These are phyloP conservation scores for Heteronetta atricapilla DNA, from an alignment of 2,113 vertebrate genomes.

Conservation along the genomic window DNA sequence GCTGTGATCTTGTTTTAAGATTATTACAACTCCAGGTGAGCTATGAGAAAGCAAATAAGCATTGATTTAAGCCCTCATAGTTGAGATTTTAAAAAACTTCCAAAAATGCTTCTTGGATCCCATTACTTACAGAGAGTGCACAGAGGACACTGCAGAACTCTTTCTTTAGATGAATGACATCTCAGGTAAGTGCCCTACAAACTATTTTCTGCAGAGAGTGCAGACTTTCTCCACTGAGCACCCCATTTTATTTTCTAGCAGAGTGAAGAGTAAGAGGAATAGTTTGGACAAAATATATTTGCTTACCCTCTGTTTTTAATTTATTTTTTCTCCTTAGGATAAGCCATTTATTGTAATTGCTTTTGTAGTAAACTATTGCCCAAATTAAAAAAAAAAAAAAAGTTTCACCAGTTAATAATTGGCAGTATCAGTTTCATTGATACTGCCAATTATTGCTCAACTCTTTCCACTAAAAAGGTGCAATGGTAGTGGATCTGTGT, in stretches of 20 bases:
- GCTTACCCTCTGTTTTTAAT: neutral
- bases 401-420: neutral
- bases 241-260: neutral
- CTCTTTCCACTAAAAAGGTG: neutral
- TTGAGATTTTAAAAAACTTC: conserved; percentile 41
- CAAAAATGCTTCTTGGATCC: neutral
- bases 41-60: neutral
- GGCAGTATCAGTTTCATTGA: neutral
- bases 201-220: neutral
- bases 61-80: neutral
- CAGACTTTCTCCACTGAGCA: neutral
- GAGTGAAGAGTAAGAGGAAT: neutral
- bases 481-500: neutral
- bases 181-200: neutral
- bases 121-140: neutral
- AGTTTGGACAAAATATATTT: neutral
- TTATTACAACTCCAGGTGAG: neutral
- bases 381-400: neutral
- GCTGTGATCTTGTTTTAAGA: neutral
- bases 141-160: neutral
- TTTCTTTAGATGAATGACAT: neutral
- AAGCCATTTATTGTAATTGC: neutral
- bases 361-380: neutral
- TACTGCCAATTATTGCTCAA: neutral
- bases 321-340: neutral